These are phyloP conservation scores for Phthorimaea operculella DNA, from an alignment of 1,140 invertebrate species.

Conservation along the genomic window DNA sequence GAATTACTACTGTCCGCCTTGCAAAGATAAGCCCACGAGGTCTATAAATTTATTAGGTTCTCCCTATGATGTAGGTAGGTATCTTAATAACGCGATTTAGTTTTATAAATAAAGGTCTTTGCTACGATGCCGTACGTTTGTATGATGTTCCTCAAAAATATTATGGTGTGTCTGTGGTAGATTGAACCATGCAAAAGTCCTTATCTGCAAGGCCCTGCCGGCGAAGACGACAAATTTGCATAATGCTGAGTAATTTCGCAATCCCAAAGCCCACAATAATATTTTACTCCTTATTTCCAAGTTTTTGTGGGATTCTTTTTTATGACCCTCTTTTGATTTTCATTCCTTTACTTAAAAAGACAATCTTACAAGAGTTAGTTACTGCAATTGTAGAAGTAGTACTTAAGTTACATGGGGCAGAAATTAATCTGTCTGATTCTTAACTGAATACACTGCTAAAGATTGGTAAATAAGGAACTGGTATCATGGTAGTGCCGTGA, in stretches of 20 bases:
- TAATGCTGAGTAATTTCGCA: neutral
- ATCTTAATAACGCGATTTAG: neutral
- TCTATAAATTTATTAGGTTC: slow-evolving; percentile 17
- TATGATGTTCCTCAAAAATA: slow-evolving; percentile 1
- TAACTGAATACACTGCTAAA: neutral
- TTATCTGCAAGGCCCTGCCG: no score
- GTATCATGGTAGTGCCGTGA: neutral
- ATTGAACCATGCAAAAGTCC: no score
- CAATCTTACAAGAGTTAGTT: no score
- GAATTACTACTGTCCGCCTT: slow-evolving; percentile 35
- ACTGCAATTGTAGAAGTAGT: neutral
- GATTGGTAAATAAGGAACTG: neutral
- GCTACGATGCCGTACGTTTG: no score
- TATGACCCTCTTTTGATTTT: neutral
- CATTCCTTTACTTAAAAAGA: neutral
- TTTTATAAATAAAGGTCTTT: neutral
- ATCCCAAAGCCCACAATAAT: neutral
- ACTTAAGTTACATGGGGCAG: neutral
- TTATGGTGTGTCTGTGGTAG: no score
- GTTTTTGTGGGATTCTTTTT: neutral
- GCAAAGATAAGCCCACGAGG: slow-evolving; percentile 28
- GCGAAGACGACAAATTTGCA: neutral
- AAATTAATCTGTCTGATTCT: neutral
- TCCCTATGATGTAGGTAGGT: neutral
- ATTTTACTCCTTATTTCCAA: neutral